Evolutionary conservation across 2,888 invertebrate species (phyloP).

Genomic region (Synergus umbraculus): DNA sequence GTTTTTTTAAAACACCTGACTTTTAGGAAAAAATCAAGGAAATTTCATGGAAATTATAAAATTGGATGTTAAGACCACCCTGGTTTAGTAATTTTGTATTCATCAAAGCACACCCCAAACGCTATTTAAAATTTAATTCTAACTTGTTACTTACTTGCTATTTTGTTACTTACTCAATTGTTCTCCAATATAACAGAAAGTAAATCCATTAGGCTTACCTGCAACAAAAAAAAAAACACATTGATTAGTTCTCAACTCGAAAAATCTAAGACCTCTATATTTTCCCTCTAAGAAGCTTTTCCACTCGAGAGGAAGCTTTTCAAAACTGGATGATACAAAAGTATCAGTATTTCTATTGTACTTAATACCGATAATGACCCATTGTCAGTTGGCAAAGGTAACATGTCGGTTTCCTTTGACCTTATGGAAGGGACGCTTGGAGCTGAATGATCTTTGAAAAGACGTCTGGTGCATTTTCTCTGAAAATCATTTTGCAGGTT

Average conservation of each 20-base stretch:
- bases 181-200: neutral
- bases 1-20: too few species aligned
- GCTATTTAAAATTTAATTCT: neutral
- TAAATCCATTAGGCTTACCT: neutral
- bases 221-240: neutral
- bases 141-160: too few species aligned
- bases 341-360: conserved; percentile 5
- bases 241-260: neutral
- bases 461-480: conserved; percentile 31
- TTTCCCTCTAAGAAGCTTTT: conserved; percentile 33
- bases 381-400: conserved; percentile 2
- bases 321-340: neutral
- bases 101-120: too few species aligned
- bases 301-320: conserved; percentile 34
- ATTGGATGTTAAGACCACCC: too few species aligned
- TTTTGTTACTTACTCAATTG: neutral
- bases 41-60: too few species aligned
- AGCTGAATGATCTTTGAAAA: conserved; percentile 6
- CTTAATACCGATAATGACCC: neutral
- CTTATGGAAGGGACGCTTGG: conserved; percentile 38
- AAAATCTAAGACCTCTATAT: neutral
- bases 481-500: conserved; percentile 26
- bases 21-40: too few species aligned
- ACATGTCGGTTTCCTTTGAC: conserved; percentile 44
- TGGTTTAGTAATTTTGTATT: too few species aligned